A percentile compares a stretch with the other conserved stretches of the same genome.
Conservation (phyloP, 2,888 invertebrate genomes). For the Callyntrura guangdongensis region DNA sequence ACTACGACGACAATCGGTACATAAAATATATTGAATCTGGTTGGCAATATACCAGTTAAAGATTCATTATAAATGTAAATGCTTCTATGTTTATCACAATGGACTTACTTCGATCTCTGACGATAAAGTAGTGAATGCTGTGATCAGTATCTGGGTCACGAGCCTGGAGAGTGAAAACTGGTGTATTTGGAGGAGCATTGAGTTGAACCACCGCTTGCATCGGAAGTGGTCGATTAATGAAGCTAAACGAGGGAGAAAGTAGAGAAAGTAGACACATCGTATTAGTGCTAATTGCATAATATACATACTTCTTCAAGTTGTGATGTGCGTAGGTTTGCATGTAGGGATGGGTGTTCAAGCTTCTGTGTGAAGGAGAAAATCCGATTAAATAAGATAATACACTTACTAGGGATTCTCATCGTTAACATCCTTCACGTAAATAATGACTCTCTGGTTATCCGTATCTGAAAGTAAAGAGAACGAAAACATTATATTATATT, state of each 20-base stretch:
- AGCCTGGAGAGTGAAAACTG: constrained; percentile 98
- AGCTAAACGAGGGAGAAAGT: constrained; percentile 86
- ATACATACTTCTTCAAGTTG: neutral
- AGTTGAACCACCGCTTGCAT: constrained; percentile 99
- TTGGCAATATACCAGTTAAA: constrained; percentile 7
- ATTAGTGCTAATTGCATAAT: neutral
- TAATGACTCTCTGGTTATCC: constrained; percentile 97
- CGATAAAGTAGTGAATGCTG: constrained; percentile 98
- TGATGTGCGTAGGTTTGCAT: neutral
- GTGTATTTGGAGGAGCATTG: constrained; percentile 97
- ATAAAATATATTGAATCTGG: too few relatives aligned
- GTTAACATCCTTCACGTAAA: constrained; percentile 98
- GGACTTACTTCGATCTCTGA: constrained; percentile 91
- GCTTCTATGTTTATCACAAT: neutral
- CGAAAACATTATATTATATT: neutral
- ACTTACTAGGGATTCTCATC: constrained; percentile 95
- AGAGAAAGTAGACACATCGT: neutral
- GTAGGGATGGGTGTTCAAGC: too few relatives aligned
- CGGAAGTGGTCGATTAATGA: constrained; percentile 98
- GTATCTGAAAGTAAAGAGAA: constrained; percentile 90
- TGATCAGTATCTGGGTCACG: constrained; percentile 98
- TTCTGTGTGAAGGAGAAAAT: neutral
- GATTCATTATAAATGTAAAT: constrained; percentile 16
- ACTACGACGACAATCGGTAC: too few relatives aligned
- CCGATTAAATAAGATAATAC: too few relatives aligned